Evolutionary conservation across 2,113 vertebrate genomes (phyloP).

Genomic region (Tichodroma muraria): DNA sequence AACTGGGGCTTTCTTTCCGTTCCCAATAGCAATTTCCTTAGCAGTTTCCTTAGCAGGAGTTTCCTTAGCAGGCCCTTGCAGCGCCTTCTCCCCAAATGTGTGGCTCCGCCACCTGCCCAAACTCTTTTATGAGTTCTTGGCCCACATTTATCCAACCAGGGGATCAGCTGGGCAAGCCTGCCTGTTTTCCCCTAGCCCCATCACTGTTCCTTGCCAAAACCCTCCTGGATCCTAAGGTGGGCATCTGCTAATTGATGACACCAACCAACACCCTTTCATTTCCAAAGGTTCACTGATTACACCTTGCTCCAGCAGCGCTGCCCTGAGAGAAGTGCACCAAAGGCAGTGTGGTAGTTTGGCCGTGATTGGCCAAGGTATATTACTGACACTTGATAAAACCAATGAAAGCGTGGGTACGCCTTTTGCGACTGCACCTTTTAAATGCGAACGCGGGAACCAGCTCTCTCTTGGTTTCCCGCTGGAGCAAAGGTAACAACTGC

Average conservation of each 20-base stretch:
- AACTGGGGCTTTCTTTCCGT: not conserved
- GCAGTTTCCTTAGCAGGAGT: not conserved
- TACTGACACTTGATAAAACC: no score
- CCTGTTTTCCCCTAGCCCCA: not conserved
- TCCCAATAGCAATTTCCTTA: not conserved
- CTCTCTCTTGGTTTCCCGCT: no score
- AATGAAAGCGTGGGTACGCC: no score
- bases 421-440: no score
- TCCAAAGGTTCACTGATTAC: no score
- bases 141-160: accelerated
- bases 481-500: no score
- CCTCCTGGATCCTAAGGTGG: accelerated
- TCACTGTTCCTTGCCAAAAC: not conserved
- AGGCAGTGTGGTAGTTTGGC: no score
- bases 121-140: accelerated
- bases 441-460: no score
- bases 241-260: not conserved
- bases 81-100: accelerated
- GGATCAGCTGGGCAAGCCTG: accelerated
- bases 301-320: no score
- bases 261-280: not conserved
- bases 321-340: no score
- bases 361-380: no score
- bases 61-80: not conserved
- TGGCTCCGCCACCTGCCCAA: accelerated